Evolutionary conservation across 1,140 invertebrate genomes (phyloP), one percentile per base, ranked within the genome.

Genomic region (Antheraea mylitta): DNA sequence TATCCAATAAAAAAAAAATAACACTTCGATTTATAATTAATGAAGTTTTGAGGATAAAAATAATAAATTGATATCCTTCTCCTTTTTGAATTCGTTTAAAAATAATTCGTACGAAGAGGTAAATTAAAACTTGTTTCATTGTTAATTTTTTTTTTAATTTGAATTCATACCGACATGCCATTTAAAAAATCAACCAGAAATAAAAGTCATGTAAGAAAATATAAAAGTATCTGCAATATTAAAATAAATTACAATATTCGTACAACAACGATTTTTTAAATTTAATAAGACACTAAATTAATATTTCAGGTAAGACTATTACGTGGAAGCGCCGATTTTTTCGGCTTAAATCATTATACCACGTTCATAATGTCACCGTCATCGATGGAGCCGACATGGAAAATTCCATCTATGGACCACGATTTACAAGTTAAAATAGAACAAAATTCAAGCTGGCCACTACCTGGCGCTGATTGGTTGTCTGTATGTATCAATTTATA

Each of bases 271-370:
- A 53, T 13, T 16, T 53, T 53, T 1, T 2, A 53, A 53, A 13
- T 53, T 53, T 42, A 53, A 13, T 16, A 13, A 53, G 2, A 53
- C 13, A 53, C 16, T 6, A 13, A 53, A 53, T 53, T 53, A 13
- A 53, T 1, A 53, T 53, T 53, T 6, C 13, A 95, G 89, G 88
- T 94, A 5, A 73, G 89, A 62, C 70, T 83, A 38, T 82, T 95
- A 9, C 30, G 16, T 70, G 95, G 95, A 19, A 93, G 93, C 36
- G 90, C 93, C 0, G 95, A 95, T 76, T 95, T 95, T 86, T 94
- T 95, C 68, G 94, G 94, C 9, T 77, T 95, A 3, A 95, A 95
- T 70, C 91, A 93, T 30, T 95, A 95, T 71, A 93, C 94, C 3
- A 92, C 92, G 3, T 91, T 81, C 60, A 68, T 93, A 7, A 84